Conservation (phyloP, 23 tunicate species). For the Clavelina lepadiformis region DNA sequence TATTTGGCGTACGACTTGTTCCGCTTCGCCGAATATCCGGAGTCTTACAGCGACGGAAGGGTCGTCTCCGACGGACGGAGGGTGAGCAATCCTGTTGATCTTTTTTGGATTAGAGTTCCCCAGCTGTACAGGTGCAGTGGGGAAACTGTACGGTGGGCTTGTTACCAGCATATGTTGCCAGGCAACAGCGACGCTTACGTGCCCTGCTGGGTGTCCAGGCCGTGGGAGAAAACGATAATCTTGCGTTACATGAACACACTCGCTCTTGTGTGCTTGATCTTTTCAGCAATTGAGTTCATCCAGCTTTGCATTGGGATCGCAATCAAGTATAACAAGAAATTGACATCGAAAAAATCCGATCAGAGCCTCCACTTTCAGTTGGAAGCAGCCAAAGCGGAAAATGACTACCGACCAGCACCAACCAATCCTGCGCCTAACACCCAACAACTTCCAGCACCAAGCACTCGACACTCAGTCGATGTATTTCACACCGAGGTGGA, state of each 20-base stretch:
- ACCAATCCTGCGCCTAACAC: neutral
- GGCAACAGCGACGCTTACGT: conserved; percentile 60
- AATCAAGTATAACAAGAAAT: neutral
- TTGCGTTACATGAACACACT: conserved; percentile 87
- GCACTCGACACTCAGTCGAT: neutral
- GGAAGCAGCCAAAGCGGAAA: too few relatives aligned
- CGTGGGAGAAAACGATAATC: conserved; percentile 96
- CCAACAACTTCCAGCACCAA: neutral
- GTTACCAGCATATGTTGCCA: conserved; percentile 64
- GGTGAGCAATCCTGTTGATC: conserved; percentile 32
- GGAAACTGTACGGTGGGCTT: conserved; percentile 70
- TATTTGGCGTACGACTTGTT: conserved; percentile 64
- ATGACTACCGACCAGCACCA: conserved; percentile 7
- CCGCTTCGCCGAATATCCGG: conserved; percentile 67
- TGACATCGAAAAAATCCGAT: neutral
- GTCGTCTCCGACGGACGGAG: conserved; percentile 43
- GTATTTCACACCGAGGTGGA: neutral
- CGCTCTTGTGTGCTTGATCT: conserved; percentile 46
- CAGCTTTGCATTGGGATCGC: conserved; percentile 10
- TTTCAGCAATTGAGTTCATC: conserved; percentile 46
- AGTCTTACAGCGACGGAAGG: conserved; percentile 15
- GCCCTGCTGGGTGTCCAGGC: conserved; percentile 96
- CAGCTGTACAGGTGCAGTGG: conserved; percentile 69
- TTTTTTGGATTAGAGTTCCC: conserved; percentile 72
- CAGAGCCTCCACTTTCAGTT: neutral